A percentile compares a stretch with the other conserved stretches of the same genome.
Evolutionary conservation across 2,113 vertebrate genomes (phyloP).

Genomic region (Verasper variegatus): DNA sequence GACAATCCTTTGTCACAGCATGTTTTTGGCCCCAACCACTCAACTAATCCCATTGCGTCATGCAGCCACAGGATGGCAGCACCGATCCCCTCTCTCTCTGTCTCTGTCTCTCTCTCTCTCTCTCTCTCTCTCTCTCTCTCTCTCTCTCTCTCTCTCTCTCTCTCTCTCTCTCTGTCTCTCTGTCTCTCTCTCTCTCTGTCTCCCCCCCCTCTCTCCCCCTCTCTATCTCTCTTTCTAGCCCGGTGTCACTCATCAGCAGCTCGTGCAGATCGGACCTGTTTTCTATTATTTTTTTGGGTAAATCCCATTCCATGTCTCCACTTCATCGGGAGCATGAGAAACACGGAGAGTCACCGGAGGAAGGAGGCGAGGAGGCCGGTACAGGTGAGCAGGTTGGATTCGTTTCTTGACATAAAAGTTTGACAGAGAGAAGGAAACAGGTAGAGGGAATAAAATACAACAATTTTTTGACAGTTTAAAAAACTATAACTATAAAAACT

Average conservation of each 20-base stretch:
- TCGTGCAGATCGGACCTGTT: slow-evolving; percentile 4
- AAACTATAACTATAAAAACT: too few relatives aligned
- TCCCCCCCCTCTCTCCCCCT: background rate
- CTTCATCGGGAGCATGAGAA: slow-evolving; percentile 11
- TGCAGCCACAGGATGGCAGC: slow-evolving; percentile 54
- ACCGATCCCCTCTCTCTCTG: slow-evolving; percentile 5
- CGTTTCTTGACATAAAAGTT: slow-evolving; percentile 5
- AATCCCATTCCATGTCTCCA: background rate
- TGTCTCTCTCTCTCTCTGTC: background rate
- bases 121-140: background rate
- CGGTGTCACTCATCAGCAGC: slow-evolving; percentile 45
- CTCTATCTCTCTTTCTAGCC: slow-evolving; percentile 1
- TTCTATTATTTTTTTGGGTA: background rate
- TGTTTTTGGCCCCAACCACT: too few relatives aligned
- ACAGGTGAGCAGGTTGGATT: slow-evolving; percentile 55
- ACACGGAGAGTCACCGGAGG: background rate
- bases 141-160: slow-evolving; percentile 5
- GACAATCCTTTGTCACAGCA: too few relatives aligned
- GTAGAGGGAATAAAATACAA: background rate
- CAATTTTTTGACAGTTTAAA: too few relatives aligned
- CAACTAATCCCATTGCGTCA: background rate
- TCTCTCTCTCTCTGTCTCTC: slow-evolving; percentile 8
- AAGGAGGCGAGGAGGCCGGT: slow-evolving; percentile 52
- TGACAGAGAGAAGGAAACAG: background rate
- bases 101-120: slow-evolving; percentile 4